Conservation (phyloP, 2,888 invertebrate genomes). For the Nebria brevicollis region DNA sequence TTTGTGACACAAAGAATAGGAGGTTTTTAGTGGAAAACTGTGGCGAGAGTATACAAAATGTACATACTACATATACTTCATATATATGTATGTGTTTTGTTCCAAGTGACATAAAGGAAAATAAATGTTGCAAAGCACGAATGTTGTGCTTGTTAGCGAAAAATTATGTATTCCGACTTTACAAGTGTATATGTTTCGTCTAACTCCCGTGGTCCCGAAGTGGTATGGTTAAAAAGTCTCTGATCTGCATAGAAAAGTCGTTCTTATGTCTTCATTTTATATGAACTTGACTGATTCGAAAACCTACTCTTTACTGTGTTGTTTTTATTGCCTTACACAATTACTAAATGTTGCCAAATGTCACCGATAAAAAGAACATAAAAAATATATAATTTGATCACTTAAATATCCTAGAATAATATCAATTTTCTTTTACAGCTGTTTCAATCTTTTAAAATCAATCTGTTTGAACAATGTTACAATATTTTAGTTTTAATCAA, state of each 20-base stretch:
- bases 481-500: conserved; percentile 1
- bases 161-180: conserved; percentile 36
- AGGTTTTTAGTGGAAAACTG: background rate
- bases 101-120: conserved; percentile 20
- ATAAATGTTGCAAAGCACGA: conserved; percentile 35
- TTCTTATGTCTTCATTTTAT: background rate
- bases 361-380: background rate
- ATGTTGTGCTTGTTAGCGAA: conserved; percentile 35
- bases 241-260: background rate
- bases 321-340: background rate
- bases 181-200: conserved; percentile 21
- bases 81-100: conserved; percentile 1
- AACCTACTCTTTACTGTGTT: background rate
- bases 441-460: background rate
- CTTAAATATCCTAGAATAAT: background rate
- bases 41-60: background rate
- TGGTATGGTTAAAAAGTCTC: background rate
- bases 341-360: conserved; percentile 1
- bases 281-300: background rate
- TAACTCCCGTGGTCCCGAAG: background rate
- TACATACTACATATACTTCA: background rate
- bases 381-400: background rate
- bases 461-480: background rate
- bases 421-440: background rate
- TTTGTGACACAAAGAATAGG: background rate